Evolutionary conservation across 1,140 invertebrate genomes (phyloP), one percentile per base, ranked within the genome.

Genomic region (Tetramorium alpestre): DNA sequence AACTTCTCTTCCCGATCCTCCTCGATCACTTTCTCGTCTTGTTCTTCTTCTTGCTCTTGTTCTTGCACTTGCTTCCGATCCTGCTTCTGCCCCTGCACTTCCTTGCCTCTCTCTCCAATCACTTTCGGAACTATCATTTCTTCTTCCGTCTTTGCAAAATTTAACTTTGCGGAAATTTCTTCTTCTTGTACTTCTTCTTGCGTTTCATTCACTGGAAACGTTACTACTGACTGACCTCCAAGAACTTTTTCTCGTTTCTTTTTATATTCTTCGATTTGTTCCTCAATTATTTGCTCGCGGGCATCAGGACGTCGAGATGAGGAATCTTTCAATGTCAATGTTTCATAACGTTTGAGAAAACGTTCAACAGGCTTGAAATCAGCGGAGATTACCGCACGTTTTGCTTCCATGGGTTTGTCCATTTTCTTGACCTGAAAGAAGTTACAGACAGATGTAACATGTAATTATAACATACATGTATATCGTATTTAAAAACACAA

Each of bases 221-320:
- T 60, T 28, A 33, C 11, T 22, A 13, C 38, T 25, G 60, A 18
- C 7, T 85, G 75, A 77, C 86, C 84, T 16, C 95, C 95, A 25
- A 95, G 72, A 67, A 95, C 88, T 81, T 95, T 93, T 69, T 95
- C 95, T 4, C 95, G 92, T 54, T 93, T 95, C 75, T 93, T 94
- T 84, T 95, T 95, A 65, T 95, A 95, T 69, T 95, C 92, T 75
- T 95, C 95, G 22, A 95, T 95, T 92, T 95, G 94, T 64, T 95
- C 91, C 38, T 95, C 95, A 33, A 95, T 95, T 81, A 93, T 94
- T 62, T 91, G 93, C 70, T 93, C 93, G 80, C 93, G 67, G 33
- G 90, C 87, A 75, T 93, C 92, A 16, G 87, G 38, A 25, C 88
- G 90, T 3, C 87, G 58, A 77, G 64, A 69, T 70, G 89, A 91